A percentile compares a stretch with the other conserved stretches of the same genome.
These are phyloP conservation scores for Trichopoda pennipes DNA, from an alignment of 2,888 invertebrate genomes.

Conservation along the genomic window DNA sequence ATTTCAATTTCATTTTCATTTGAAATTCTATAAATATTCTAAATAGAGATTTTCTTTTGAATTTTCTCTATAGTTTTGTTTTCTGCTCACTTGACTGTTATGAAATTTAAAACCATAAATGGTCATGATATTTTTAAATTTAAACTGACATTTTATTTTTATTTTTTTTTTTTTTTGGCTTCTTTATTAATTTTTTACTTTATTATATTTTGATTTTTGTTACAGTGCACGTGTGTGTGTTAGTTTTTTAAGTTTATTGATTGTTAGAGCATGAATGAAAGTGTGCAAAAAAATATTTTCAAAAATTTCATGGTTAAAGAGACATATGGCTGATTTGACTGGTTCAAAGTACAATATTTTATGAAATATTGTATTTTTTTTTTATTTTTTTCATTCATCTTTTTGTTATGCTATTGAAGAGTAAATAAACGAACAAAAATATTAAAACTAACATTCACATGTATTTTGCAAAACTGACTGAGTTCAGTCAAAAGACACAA, in stretches of 20 bases:
- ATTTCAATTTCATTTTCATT: not conserved
- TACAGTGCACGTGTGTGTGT: not conserved
- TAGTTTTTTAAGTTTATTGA: slow-evolving; percentile 42
- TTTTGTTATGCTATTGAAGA: slow-evolving; percentile 20
- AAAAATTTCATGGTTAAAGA: slow-evolving; percentile 60
- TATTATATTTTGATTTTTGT: slow-evolving; percentile 7
- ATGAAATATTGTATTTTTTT: slow-evolving; percentile 32
- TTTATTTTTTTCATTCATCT: too few species aligned
- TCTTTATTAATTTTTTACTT: slow-evolving; percentile 41
- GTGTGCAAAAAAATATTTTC: not conserved
- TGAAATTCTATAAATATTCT: not conserved
- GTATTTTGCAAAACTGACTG: slow-evolving; percentile 36
- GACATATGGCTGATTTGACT: slow-evolving; percentile 39
- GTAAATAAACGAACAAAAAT: slow-evolving; percentile 14
- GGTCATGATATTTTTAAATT: slow-evolving; percentile 45
- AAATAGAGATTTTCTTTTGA: slow-evolving; percentile 1
- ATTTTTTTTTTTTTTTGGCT: too few species aligned
- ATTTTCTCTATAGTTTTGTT: not conserved
- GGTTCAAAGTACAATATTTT: slow-evolving; percentile 58
- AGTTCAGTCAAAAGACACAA: slow-evolving; percentile 32
- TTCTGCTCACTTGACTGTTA: slow-evolving; percentile 23
- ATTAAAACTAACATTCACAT: slow-evolving; percentile 33
- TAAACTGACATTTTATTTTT: slow-evolving; percentile 47
- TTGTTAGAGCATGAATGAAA: slow-evolving; percentile 28
- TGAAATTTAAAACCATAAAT: slow-evolving; percentile 60